Evolutionary conservation across 2,113 vertebrate genomes (phyloP).

Genomic region (Ictalurus furcatus): DNA sequence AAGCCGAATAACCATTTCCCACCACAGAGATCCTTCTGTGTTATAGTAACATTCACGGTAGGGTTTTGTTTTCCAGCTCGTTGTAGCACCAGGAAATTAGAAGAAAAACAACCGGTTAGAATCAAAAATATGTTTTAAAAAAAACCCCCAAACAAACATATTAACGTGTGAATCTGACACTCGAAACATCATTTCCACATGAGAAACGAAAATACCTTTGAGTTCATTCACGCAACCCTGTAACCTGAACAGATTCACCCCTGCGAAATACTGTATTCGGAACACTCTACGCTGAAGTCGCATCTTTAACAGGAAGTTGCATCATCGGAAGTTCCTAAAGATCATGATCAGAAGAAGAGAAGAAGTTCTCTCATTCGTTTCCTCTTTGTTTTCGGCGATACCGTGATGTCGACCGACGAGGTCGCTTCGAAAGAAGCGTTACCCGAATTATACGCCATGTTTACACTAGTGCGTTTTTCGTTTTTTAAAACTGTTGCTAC

Average conservation of each 20-base stretch:
- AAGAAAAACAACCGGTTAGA: too few relatives aligned
- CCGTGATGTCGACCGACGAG: background rate
- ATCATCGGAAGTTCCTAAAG: background rate
- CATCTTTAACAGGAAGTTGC: background rate
- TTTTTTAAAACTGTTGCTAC: too few relatives aligned
- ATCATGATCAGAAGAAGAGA: background rate
- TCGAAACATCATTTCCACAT: background rate
- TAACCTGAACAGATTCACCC: background rate
- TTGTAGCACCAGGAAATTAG: background rate
- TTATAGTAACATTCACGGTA: background rate
- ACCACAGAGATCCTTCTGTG: background rate
- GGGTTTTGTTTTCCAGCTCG: background rate
- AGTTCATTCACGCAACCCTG: background rate
- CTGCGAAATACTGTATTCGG: background rate
- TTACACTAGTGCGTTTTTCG: too few relatives aligned
- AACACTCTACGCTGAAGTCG: background rate
- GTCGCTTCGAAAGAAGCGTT: background rate
- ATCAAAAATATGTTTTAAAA: too few relatives aligned
- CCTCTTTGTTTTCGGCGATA: background rate
- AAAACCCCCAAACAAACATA: too few relatives aligned
- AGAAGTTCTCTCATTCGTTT: background rate
- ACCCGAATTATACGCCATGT: background rate
- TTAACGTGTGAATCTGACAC: background rate
- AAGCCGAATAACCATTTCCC: background rate
- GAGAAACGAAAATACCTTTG: background rate